Evolutionary conservation across 2,888 invertebrate genomes (phyloP), one percentile per base, ranked within the genome.

Genomic region (Hanleya hanleyi): DNA sequence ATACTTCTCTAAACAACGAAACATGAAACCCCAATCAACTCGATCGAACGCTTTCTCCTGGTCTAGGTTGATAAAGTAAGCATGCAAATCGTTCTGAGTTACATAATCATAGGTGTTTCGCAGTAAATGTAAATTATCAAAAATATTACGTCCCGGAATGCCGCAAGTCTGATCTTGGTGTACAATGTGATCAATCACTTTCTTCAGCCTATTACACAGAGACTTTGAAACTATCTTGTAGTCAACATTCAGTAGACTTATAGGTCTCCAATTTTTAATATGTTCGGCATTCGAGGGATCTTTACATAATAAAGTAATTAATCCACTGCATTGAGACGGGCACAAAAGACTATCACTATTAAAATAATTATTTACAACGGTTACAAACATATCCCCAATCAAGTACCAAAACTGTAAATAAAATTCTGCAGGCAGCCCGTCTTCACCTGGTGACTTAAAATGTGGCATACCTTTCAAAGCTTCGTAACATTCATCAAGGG

Each of bases 31-130:
- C 68, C 77, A 75, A 29, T 73, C 72, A 15, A 81, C 81, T 49
- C 81, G 67, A 66, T 82, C 80, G 38, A 82, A 82, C 0, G 80
- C 81, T 61, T 82, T 83, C 66, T 77, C 79, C 67, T 82, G 83
- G 64, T 82, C 82, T 38, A 81, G 71, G 49, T n/a, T 51, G 41
- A 81, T 75, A 67, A 81, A 78, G 38, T 67, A 68, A 37, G 75
- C 72, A 37, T 61, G 15, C n/a, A 76, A 33, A 9, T 81, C 38
- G 65, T 80, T 76, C 50, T 75, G 75, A n/a, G 79, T 68, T 26
- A 69, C 64, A 81, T 76, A 81, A 67, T 78, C 75, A 35, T 74
- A 29, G 29, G 77, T 68, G 70, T 79, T 74, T 29, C 80, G 50
- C 1, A 78, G 51, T 32, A 81, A 50, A 75, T 80, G 77, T 9